Conservation (phyloP, 1,140 invertebrate genomes). For the Drosophila lowei region DNA sequence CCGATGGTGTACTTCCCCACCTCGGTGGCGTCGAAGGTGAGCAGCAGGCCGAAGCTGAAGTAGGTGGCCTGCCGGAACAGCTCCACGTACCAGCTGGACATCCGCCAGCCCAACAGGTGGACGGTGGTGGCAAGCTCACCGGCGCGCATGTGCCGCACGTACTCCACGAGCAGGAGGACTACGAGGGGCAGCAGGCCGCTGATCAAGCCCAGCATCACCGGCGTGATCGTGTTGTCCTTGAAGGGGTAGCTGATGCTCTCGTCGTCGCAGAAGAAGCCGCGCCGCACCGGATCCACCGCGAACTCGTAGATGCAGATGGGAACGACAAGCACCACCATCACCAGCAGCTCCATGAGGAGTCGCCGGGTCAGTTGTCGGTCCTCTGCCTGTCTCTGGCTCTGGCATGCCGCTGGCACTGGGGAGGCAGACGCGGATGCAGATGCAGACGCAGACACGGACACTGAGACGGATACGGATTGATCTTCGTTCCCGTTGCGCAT, state of each 20-base stretch:
- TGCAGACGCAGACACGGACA: background rate
- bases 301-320: constrained; percentile 88
- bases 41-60: constrained; percentile 92
- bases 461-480: constrained; percentile 8
- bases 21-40: constrained; percentile 92
- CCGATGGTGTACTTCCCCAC: constrained; percentile 96
- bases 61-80: constrained; percentile 88
- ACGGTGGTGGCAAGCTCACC: constrained; percentile 43
- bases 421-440: background rate
- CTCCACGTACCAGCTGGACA: constrained; percentile 88
- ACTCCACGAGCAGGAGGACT: constrained; percentile 63
- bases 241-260: constrained; percentile 95
- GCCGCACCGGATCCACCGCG: constrained; percentile 90
- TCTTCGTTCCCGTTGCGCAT: constrained; percentile 60
- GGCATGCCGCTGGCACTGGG: background rate
- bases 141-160: constrained; percentile 39
- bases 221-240: constrained; percentile 90
- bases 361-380: constrained; percentile 44
- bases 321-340: constrained; percentile 78
- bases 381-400: constrained; percentile 3
- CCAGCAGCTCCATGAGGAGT: constrained; percentile 60
- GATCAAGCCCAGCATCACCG: constrained; percentile 89
- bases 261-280: constrained; percentile 98
- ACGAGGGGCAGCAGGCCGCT: constrained; percentile 85
- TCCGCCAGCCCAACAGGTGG: constrained; percentile 45